phyloP scores from a whole-genome alignment of 2,113 vertebrate genomes.

The Oceanites oceanicus region DNA sequence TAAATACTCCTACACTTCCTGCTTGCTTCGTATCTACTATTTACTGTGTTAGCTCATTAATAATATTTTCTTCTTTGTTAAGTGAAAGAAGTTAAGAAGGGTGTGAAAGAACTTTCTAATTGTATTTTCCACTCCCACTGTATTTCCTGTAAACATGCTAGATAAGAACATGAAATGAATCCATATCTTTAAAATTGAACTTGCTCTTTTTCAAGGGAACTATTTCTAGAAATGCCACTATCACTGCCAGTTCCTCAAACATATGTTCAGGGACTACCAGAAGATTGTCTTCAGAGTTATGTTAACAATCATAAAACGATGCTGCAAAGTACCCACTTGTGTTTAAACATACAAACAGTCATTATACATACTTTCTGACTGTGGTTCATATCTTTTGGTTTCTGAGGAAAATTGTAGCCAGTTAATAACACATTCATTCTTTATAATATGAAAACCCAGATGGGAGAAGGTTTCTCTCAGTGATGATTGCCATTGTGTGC shows the following conservation, averaged over 20 bases:
- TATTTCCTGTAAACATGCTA: background rate
- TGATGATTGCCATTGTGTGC: background rate
- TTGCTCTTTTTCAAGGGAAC: background rate
- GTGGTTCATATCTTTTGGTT: background rate
- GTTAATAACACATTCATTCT: constrained; percentile 29
- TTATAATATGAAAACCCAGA: background rate
- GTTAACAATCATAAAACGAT: constrained; percentile 25
- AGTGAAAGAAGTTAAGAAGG: background rate
- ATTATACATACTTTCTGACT: constrained; percentile 41
- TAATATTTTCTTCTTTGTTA: background rate
- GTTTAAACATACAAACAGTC: constrained; percentile 33
- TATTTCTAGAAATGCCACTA: constrained; percentile 15
- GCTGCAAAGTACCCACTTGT: constrained; percentile 35
- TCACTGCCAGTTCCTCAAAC: background rate
- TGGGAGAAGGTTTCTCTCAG: background rate
- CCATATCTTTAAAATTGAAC: background rate
- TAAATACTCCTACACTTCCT: background rate
- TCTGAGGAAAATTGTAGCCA: constrained; percentile 7
- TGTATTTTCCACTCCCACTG: background rate
- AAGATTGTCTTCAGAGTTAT: constrained; percentile 5
- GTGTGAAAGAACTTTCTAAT: background rate
- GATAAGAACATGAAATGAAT: background rate
- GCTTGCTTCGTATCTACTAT: background rate
- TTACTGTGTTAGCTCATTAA: background rate
- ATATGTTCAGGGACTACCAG: background rate